phyloP scores from a whole-genome alignment of 1,140 invertebrate species.

The Drosophila bocki region DNA sequence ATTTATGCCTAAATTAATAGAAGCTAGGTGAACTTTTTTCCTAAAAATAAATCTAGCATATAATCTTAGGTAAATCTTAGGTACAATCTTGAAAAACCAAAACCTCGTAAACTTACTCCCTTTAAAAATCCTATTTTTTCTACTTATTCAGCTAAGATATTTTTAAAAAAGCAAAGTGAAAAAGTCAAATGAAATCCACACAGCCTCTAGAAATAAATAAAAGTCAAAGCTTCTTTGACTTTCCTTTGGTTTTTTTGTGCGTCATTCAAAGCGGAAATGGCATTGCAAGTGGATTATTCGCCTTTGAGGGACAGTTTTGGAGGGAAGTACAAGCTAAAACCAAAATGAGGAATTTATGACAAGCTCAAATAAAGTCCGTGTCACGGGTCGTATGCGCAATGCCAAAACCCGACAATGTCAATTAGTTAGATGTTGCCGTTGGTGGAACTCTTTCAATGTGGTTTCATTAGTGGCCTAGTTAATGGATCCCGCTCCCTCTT shows the following conservation, averaged over 20 bases:
- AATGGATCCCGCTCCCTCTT: constrained; percentile 48
- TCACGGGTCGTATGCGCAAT: constrained; percentile 37
- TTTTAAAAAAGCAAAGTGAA: background rate
- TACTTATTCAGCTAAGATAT: background rate
- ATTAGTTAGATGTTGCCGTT: constrained; percentile 39
- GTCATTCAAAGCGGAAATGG: constrained; percentile 4
- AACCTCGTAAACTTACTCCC: background rate
- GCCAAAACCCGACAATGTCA: constrained; percentile 29
- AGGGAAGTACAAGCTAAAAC: background rate
- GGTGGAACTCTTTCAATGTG: constrained; percentile 61
- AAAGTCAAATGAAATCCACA: background rate
- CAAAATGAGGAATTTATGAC: background rate
- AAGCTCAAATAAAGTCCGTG: background rate
- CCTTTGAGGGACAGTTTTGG: background rate
- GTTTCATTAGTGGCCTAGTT: constrained; percentile 74
- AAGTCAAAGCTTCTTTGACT: constrained; percentile 6
- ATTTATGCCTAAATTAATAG: too few relatives aligned
- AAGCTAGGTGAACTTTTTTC: too few relatives aligned
- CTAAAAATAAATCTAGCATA: too few relatives aligned
- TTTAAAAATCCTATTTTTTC: background rate
- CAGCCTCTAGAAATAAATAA: background rate
- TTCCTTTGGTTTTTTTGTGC: constrained; percentile 9
- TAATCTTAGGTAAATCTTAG: too few relatives aligned
- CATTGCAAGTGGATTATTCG: background rate
- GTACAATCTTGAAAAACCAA: too few relatives aligned